Conservation (phyloP, 2,113 vertebrate species). For the Alectura lathami region DNA sequence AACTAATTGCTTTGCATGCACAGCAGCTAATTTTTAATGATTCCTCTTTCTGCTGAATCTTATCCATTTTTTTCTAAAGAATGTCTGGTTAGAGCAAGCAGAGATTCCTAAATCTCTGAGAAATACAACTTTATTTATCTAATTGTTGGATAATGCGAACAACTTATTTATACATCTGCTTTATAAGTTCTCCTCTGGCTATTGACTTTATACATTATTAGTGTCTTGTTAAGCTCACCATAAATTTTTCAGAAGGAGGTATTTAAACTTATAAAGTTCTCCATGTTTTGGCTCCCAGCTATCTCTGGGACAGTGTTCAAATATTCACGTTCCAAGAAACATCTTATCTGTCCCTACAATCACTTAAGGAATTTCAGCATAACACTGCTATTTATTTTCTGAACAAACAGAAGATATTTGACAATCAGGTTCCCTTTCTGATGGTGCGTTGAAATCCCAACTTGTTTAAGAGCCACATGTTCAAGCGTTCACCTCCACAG, state of each 20-base stretch:
- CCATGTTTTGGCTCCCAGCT: neutral
- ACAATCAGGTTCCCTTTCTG: neutral
- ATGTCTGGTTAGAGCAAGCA: neutral
- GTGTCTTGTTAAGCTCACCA: neutral
- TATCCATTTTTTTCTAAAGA: neutral
- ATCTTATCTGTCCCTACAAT: constrained; percentile 42
- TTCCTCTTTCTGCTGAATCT: neutral
- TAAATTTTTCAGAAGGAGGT: constrained; percentile 14
- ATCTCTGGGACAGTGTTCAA: constrained; percentile 2
- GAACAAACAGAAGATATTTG: neutral
- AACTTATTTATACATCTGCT: neutral
- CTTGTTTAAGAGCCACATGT: neutral
- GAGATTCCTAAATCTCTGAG: neutral
- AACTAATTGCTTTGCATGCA: neutral
- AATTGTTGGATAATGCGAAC: neutral
- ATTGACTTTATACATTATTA: neutral
- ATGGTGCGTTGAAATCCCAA: neutral
- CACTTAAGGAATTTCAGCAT: constrained; percentile 7
- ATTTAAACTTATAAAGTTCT: neutral
- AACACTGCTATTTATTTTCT: neutral
- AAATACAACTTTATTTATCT: neutral
- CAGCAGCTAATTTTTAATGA: neutral
- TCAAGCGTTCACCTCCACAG: neutral
- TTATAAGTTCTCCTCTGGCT: neutral
- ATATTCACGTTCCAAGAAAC: constrained; percentile 46